A percentile compares a stretch with the other conserved stretches of the same genome.
Evolutionary conservation across 2,888 invertebrate genomes (phyloP).

Genomic region (Epicampocera succincta): DNA sequence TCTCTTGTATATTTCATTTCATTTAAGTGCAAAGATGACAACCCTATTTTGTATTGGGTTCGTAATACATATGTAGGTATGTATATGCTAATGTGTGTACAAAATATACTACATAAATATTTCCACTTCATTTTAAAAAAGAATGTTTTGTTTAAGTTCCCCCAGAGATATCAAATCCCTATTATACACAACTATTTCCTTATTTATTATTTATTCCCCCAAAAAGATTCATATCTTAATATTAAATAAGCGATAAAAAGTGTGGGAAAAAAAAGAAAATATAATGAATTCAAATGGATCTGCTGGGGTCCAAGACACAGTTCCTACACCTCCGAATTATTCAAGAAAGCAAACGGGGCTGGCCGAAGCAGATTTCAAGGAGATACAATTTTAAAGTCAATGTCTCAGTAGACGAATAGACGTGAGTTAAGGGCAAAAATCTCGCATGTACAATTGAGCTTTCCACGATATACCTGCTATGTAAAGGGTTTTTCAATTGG

Average conservation of each 20-base stretch:
- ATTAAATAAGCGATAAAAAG: background rate
- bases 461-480: too few relatives aligned
- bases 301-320: background rate
- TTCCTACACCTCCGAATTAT: background rate
- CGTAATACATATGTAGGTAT: too few relatives aligned
- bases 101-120: too few relatives aligned
- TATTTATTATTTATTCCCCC: background rate
- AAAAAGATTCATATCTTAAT: background rate
- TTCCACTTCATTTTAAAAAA: background rate
- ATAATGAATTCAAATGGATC: constrained; percentile 2
- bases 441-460: background rate
- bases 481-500: too few relatives aligned
- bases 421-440: background rate
- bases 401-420: background rate
- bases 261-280: background rate
- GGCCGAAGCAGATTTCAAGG: background rate
- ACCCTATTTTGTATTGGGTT: too few relatives aligned
- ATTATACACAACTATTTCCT: constrained; percentile 15
- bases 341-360: background rate
- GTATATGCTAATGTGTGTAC: too few relatives aligned
- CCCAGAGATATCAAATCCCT: constrained; percentile 18
- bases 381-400: too few relatives aligned
- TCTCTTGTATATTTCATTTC: too few relatives aligned
- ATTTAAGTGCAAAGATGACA: too few relatives aligned
- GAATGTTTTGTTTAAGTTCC: constrained; percentile 10